Conservation (phyloP, 1,140 invertebrate species). For the Asobara japonica region DNA sequence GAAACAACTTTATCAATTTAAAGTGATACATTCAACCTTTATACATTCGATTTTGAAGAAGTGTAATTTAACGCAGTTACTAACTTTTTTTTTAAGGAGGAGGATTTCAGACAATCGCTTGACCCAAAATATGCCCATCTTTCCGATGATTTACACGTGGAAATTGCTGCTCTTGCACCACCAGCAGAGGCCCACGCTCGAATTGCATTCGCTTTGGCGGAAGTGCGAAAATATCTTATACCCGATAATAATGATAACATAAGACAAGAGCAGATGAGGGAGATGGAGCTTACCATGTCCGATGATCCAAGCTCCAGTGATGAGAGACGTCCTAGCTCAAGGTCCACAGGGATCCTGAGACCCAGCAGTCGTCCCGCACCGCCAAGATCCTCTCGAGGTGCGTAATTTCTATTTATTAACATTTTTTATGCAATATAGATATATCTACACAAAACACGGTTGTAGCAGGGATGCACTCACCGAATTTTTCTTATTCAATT, state of each 20-base stretch:
- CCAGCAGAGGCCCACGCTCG: constrained; percentile 92
- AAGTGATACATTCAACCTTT: too few species aligned
- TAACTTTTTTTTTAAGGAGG: constrained; percentile 72
- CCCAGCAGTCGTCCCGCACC: constrained; percentile 51
- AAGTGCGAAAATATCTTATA: constrained; percentile 77
- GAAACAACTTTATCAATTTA: too few species aligned
- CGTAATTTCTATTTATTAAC: constrained; percentile 25
- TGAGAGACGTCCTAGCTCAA: constrained; percentile 49
- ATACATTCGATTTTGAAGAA: not conserved
- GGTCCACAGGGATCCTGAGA: constrained; percentile 54
- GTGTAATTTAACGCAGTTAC: not conserved
- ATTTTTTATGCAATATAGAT: too few species aligned
- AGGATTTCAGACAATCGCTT: constrained; percentile 84
- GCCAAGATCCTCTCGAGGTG: constrained; percentile 52
- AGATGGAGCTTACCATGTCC: constrained; percentile 70
- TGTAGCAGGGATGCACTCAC: too few species aligned
- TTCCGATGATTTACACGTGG: constrained; percentile 91
- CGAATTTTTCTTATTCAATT: too few species aligned
- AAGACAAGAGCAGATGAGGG: constrained; percentile 79
- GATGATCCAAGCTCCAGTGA: constrained; percentile 58
- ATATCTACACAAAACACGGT: too few species aligned
- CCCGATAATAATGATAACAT: constrained; percentile 85
- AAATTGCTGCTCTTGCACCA: constrained; percentile 88
- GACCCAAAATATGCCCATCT: constrained; percentile 95
- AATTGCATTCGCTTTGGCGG: constrained; percentile 87